A percentile compares a stretch with the other conserved stretches of the same genome.
Conservation (phyloP, 2,888 invertebrate species). For the Zaprionus bogoriensis region DNA sequence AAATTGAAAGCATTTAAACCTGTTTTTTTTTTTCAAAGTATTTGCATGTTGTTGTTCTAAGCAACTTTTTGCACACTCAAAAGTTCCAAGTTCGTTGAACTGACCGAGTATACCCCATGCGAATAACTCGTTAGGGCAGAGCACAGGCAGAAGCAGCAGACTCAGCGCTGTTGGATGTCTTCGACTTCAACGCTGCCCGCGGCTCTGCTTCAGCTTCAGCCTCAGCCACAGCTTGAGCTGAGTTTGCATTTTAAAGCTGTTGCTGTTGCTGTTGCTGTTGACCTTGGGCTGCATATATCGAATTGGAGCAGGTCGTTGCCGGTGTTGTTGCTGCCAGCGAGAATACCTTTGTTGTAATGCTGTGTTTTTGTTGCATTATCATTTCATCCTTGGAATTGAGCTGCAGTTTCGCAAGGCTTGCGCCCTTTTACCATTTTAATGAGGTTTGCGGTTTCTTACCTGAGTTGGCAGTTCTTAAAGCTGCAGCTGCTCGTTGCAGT, state of each 20-base stretch:
- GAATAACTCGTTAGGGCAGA: not conserved
- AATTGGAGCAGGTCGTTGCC: constrained; percentile 77
- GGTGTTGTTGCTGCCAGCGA: constrained; percentile 12
- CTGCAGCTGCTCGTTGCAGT: constrained; percentile 32
- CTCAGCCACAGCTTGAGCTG: constrained; percentile 33
- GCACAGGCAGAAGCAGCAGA: constrained; percentile 7
- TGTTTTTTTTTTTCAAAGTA: not conserved
- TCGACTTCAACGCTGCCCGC: constrained; percentile 9
- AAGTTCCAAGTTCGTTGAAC: not conserved
- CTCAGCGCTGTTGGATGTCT: constrained; percentile 12
- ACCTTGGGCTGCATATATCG: constrained; percentile 76
- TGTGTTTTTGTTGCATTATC: constrained; percentile 33
- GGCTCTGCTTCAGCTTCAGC: constrained; percentile 1
- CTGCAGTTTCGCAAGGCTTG: constrained; percentile 39
- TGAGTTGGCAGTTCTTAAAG: constrained; percentile 38
- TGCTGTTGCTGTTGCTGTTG: constrained; percentile 62
- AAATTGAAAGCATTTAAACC: too few relatives aligned
- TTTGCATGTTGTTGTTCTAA: too few relatives aligned
- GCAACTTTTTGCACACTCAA: too few relatives aligned
- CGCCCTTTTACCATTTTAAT: constrained; percentile 41
- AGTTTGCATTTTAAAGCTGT: constrained; percentile 70
- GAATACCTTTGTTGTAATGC: constrained; percentile 42
- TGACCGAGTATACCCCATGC: not conserved
- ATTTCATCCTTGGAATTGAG: constrained; percentile 58
- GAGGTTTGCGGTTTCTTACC: constrained; percentile 41